These are phyloP conservation scores for Helicoverpa assulta DNA, from an alignment of 2,888 invertebrate genomes.

Conservation along the genomic window DNA sequence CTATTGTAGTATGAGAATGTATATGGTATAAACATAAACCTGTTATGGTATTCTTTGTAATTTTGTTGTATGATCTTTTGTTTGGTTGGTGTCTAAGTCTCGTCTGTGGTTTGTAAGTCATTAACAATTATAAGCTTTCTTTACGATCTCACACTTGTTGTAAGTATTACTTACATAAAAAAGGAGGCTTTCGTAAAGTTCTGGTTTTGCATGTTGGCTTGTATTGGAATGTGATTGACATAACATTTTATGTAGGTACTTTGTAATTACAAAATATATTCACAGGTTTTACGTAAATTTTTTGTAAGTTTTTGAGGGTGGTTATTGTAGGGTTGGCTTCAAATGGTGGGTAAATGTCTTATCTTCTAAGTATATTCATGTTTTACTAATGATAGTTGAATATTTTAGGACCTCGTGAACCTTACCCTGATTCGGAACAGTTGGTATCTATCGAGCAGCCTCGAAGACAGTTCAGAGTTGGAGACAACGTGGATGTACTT, in stretches of 20 bases:
- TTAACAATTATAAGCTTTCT: slow-evolving; percentile 50
- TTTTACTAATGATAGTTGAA: slow-evolving; percentile 25
- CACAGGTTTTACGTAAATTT: slow-evolving; percentile 22
- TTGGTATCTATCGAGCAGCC: slow-evolving; percentile 83
- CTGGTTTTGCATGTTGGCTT: slow-evolving; percentile 53
- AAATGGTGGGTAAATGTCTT: slow-evolving; percentile 12
- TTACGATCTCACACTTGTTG: slow-evolving; percentile 17
- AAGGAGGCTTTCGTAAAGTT: neutral
- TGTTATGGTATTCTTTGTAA: slow-evolving; percentile 3
- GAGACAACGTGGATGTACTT: slow-evolving; percentile 79
- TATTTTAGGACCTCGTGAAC: slow-evolving; percentile 72
- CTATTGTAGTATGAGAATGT: slow-evolving; percentile 41
- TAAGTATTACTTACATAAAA: slow-evolving; percentile 7
- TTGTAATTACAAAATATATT: neutral
- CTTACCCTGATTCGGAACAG: slow-evolving; percentile 49
- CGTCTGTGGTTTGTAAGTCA: slow-evolving; percentile 14
- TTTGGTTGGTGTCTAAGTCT: slow-evolving; percentile 34
- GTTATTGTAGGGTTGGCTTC: slow-evolving; percentile 31
- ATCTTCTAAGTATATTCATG: slow-evolving; percentile 37
- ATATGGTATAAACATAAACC: slow-evolving; percentile 1
- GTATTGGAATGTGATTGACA: slow-evolving; percentile 15
- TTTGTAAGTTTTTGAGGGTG: slow-evolving; percentile 48
- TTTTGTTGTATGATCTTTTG: slow-evolving; percentile 16
- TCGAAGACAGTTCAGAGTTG: slow-evolving; percentile 74
- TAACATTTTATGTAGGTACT: slow-evolving; percentile 12